Base-by-base conservation (phyloP, 2,888 invertebrate genomes). In the Drosophila acutilabella region DNA sequence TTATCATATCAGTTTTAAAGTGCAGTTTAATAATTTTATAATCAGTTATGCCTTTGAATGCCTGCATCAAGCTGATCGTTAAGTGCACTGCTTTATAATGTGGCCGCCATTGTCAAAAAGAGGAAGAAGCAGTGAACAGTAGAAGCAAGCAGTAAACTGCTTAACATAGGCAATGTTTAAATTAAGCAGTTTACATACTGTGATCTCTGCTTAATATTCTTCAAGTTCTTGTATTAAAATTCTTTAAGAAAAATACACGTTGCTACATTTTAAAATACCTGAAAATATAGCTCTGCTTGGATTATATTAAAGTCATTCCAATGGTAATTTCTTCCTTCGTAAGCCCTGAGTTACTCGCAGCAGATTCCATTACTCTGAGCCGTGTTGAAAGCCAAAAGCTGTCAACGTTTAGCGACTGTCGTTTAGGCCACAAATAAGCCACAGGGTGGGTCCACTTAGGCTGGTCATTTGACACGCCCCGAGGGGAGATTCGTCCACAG, bases 381-480 rank as follows among this genome's bases (percentile, higher is more conserved):
- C 54, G 33, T 41, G 78, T 20, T 60, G 52, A 72, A 72, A 77
- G 62, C 66, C 80, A 60, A 73, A 78, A 87, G 75, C 88, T 84
- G 88, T 81, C 88, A 82, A 58, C 65, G 59, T 75, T 71, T 68
- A 66, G 67, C 64, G 57, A 20, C 66, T 56, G 58, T 66, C 26
- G 76, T 68, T 75, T 75, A 78, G 64, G 68, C 59, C 48, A 66
- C 45, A 42, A 42, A 40, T 51, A 36, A 54, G 52, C 53, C 68
- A 45, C 51, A 50, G 60, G 69, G 57, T n/a, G 58, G 42, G 18
- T 56, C 50, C 38, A 74, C 56, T 78, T 65, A 66, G 64, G 44
- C 60, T 58, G 60, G 33, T 66, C 54, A 73, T 67, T 74, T 68
- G 62, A 26, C 58, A 61, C 42, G 58, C 58, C 59, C 45, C 41